These are phyloP conservation scores for Eurypyga helias DNA, from an alignment of 2,113 vertebrate genomes.

Conservation along the genomic window DNA sequence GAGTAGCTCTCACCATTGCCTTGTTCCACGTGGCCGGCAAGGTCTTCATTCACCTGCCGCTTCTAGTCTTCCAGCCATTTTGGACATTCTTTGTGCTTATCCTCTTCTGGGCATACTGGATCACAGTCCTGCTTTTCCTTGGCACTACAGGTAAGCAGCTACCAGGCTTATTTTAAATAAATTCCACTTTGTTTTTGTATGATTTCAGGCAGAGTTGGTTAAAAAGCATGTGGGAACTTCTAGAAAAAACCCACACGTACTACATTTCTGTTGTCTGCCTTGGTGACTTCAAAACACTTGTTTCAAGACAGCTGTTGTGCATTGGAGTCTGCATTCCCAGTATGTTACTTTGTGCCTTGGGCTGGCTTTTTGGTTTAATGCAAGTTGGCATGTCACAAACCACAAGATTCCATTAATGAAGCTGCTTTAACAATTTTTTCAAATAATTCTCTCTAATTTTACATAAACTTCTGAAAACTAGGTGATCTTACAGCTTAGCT, in stretches of 20 bases:
- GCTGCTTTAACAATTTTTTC: background rate
- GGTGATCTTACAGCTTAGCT: background rate
- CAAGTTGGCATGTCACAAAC: background rate
- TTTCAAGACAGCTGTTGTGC: background rate
- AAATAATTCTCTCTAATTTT: background rate
- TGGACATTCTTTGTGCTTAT: slow-evolving; percentile 93
- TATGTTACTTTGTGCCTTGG: background rate
- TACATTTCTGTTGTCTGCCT: background rate
- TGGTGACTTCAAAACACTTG: background rate
- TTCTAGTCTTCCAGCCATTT: slow-evolving; percentile 95
- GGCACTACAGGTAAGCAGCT: slow-evolving; percentile 88
- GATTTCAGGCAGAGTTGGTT: background rate
- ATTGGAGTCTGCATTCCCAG: background rate
- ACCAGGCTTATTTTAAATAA: background rate
- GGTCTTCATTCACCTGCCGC: slow-evolving; percentile 93
- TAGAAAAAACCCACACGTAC: background rate
- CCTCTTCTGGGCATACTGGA: slow-evolving; percentile 95
- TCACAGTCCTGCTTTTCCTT: slow-evolving; percentile 92
- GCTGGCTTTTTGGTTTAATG: background rate
- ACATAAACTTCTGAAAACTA: background rate
- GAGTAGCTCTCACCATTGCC: slow-evolving; percentile 94
- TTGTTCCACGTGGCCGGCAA: slow-evolving; percentile 97
- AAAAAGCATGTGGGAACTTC: background rate
- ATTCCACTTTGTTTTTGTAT: background rate
- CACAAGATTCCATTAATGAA: background rate